Percentiles rank a stretch among this genome's conserved stretches.
Evolutionary conservation across 1,140 invertebrate species (phyloP).

Genomic region (Arion vulgaris): DNA sequence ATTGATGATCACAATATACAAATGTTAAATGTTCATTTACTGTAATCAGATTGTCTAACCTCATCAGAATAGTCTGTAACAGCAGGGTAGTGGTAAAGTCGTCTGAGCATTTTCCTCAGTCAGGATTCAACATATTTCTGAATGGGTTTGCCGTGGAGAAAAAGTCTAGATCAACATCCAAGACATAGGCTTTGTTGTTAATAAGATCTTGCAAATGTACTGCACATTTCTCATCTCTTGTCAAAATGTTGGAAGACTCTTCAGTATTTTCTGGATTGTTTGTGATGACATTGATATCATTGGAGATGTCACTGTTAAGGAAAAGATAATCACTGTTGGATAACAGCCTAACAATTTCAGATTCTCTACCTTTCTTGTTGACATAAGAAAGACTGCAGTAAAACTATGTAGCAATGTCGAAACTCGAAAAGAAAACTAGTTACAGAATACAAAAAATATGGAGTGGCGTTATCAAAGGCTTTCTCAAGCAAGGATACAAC

Average conservation of each 20-base stretch:
- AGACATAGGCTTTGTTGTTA: conserved; percentile 75
- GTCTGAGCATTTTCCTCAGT: conserved; percentile 62
- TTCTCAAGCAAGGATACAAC: too few species aligned
- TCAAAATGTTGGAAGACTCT: background rate
- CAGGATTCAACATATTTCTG: conserved; percentile 75
- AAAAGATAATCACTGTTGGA: too few species aligned
- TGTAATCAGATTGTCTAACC: conserved; percentile 42
- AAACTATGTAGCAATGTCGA: too few species aligned
- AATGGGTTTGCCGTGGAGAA: conserved; percentile 94
- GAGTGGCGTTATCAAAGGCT: too few species aligned
- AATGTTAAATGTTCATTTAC: too few species aligned
- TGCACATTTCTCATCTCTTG: background rate
- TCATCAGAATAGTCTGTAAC: conserved; percentile 50
- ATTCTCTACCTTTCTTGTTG: too few species aligned
- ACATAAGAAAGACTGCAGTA: too few species aligned
- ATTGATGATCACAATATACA: too few species aligned
- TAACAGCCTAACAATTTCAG: too few species aligned
- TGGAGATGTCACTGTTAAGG: background rate
- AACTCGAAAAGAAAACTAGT: too few species aligned
- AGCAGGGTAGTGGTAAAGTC: conserved; percentile 65
- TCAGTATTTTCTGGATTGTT: background rate
- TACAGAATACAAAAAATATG: too few species aligned
- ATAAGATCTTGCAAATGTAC: conserved; percentile 42
- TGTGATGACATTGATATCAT: background rate
- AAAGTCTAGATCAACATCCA: conserved; percentile 94